Evolutionary conservation across 2,113 vertebrate species (phyloP).

Genomic region (Fulica atra): DNA sequence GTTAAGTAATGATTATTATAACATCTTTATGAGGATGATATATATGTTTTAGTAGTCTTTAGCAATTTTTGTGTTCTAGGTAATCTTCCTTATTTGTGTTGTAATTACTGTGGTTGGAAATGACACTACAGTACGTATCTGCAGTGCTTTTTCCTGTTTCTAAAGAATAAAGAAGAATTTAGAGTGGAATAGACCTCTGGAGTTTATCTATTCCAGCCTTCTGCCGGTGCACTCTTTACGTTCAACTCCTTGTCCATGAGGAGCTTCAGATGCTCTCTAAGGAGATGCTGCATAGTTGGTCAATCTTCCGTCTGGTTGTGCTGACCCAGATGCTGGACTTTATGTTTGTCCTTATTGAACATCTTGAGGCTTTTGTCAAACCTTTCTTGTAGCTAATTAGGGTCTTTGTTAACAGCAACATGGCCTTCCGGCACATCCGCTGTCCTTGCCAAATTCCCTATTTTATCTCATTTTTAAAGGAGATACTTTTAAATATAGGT

Average conservation of each 20-base stretch:
- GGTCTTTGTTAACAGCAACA: neutral
- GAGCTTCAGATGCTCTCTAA: neutral
- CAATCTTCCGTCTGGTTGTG: neutral
- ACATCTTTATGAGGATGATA: neutral
- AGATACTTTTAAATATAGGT: neutral
- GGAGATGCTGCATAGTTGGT: neutral
- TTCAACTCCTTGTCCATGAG: neutral
- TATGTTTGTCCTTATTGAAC: neutral
- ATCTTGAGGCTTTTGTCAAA: neutral
- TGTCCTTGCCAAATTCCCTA: neutral
- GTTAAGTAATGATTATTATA: neutral
- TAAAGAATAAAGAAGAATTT: neutral
- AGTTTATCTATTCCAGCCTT: neutral
- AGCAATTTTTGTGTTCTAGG: neutral
- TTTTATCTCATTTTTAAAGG: neutral
- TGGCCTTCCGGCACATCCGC: accelerated
- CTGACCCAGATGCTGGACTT: neutral
- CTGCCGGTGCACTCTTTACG: neutral
- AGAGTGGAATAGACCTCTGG: neutral
- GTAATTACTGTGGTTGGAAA: neutral
- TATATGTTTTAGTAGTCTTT: neutral
- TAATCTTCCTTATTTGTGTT: neutral
- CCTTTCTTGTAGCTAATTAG: neutral
- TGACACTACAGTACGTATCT: neutral
- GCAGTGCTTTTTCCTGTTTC: neutral